phyloP scores from a whole-genome alignment of 2,888 invertebrate species.

The Trissoscelio sp. region DNA sequence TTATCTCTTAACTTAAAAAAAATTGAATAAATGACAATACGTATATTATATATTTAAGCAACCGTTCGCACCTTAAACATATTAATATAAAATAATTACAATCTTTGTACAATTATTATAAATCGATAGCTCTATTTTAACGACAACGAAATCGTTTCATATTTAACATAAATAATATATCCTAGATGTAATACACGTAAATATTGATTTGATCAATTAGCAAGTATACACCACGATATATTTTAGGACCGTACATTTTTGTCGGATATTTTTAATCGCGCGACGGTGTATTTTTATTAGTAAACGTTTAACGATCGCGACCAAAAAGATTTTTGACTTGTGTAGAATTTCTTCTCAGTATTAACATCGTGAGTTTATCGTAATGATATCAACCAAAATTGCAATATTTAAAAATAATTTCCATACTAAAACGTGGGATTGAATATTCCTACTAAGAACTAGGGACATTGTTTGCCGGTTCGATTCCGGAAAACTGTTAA shows the following conservation, averaged over 20 bases:
- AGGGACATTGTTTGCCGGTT: no score
- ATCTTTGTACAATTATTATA: slow-evolving; percentile 12
- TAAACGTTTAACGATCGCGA: not conserved
- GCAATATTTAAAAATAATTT: no score
- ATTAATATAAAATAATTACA: slow-evolving; percentile 13
- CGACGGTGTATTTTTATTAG: slow-evolving; percentile 23
- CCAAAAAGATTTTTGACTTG: not conserved
- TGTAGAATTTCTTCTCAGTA: slow-evolving; percentile 24
- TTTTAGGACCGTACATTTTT: slow-evolving; percentile 6
- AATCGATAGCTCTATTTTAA: not conserved
- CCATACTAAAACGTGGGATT: no score
- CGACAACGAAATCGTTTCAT: not conserved
- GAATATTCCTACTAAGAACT: no score
- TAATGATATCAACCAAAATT: no score
- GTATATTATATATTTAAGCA: no score
- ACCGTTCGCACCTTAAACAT: slow-evolving; percentile 16
- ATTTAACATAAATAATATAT: slow-evolving; percentile 45
- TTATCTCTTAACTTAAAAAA: slow-evolving; percentile 16
- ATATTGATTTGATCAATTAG: slow-evolving; percentile 18
- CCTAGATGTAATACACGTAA: slow-evolving; percentile 19
- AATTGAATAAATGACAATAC: slow-evolving; percentile 15
- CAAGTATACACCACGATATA: not conserved
- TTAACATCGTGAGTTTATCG: slow-evolving; percentile 35
- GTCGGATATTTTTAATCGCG: slow-evolving; percentile 7
- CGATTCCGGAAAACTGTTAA: no score